Percentiles rank a stretch among this genome's conserved stretches.
Evolutionary conservation across 1,140 invertebrate genomes (phyloP).

Genomic region (Bombus breviceps): DNA sequence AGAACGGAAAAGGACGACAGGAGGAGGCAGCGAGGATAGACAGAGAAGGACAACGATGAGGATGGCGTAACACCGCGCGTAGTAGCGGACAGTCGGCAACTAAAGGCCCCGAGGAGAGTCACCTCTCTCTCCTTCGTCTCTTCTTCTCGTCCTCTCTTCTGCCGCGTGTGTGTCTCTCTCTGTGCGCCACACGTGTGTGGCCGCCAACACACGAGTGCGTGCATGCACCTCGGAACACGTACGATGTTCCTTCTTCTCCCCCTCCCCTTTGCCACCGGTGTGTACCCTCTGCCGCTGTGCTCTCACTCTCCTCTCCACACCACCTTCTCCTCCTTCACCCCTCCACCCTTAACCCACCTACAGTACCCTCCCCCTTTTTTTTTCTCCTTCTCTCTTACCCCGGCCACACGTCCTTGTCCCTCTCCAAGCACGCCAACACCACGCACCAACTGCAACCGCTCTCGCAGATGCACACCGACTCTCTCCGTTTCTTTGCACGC

Average conservation of each 20-base stretch:
- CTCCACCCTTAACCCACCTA: conserved; percentile 63
- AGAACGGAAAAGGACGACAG: conserved; percentile 20
- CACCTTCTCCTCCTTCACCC: conserved; percentile 16
- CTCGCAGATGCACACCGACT: conserved; percentile 57
- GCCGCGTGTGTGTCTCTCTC: conserved; percentile 54
- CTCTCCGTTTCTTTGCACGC: background rate
- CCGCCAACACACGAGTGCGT: conserved; percentile 57
- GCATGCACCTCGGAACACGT: conserved; percentile 58
- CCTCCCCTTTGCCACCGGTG: background rate
- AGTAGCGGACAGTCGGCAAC: conserved; percentile 77
- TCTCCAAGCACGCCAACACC: conserved; percentile 32
- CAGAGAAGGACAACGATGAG: conserved; percentile 59
- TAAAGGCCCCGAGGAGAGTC: conserved; percentile 75
- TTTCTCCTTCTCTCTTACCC: conserved; percentile 1
- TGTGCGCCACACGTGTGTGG: conserved; percentile 63
- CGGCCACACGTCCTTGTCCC: conserved; percentile 29
- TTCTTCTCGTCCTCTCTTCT: conserved; percentile 66
- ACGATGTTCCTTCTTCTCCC: conserved; percentile 36
- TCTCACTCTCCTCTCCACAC: conserved; percentile 12
- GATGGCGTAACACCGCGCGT: conserved; percentile 70
- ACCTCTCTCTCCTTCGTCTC: conserved; percentile 73
- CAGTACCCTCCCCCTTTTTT: conserved; percentile 45
- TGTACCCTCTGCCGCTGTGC: conserved; percentile 33
- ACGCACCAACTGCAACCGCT: conserved; percentile 62
- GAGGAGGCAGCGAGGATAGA: conserved; percentile 13